Percentiles rank a stretch among this genome's conserved stretches.
Evolutionary conservation across 2,888 invertebrate species (phyloP).

Genomic region (Rapana venosa): DNA sequence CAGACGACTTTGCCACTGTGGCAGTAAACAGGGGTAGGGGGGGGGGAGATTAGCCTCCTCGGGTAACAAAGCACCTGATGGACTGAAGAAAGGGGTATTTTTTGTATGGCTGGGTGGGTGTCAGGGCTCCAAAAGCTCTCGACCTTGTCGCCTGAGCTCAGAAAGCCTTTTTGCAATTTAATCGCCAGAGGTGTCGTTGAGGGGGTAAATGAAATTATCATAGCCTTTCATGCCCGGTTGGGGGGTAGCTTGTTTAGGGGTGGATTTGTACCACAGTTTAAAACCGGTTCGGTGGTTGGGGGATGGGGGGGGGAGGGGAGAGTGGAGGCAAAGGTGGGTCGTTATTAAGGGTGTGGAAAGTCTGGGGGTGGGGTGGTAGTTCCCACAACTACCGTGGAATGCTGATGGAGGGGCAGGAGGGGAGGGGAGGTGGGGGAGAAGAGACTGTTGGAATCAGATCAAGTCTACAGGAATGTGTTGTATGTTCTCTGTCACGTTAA

Average conservation of each 20-base stretch:
- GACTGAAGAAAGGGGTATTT: not conserved
- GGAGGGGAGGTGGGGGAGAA: not conserved
- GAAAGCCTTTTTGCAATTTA: constrained; percentile 37
- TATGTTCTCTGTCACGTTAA: too few relatives aligned
- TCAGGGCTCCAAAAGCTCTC: not conserved
- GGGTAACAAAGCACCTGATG: not conserved
- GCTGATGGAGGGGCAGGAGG: too few relatives aligned
- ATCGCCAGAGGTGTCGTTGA: constrained; percentile 27
- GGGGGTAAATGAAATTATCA: constrained; percentile 48
- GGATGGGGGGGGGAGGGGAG: not conserved
- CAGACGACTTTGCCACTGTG: constrained; percentile 12
- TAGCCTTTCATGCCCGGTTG: constrained; percentile 40
- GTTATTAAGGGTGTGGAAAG: too few relatives aligned
- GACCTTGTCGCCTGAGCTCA: not conserved
- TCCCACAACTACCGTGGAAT: too few relatives aligned
- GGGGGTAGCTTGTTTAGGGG: not conserved
- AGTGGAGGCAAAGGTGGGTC: not conserved
- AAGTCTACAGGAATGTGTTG: too few relatives aligned
- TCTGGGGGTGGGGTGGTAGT: too few relatives aligned
- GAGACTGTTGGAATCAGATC: not conserved
- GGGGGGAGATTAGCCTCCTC: not conserved
- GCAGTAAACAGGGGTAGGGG: not conserved
- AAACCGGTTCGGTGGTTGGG: not conserved
- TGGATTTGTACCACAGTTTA: constrained; percentile 7
- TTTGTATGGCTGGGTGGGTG: constrained; percentile 18